Percentiles rank a stretch among this genome's conserved stretches.
phyloP scores from a whole-genome alignment of 2,888 invertebrate species.

The Malthinus flaveolus region DNA sequence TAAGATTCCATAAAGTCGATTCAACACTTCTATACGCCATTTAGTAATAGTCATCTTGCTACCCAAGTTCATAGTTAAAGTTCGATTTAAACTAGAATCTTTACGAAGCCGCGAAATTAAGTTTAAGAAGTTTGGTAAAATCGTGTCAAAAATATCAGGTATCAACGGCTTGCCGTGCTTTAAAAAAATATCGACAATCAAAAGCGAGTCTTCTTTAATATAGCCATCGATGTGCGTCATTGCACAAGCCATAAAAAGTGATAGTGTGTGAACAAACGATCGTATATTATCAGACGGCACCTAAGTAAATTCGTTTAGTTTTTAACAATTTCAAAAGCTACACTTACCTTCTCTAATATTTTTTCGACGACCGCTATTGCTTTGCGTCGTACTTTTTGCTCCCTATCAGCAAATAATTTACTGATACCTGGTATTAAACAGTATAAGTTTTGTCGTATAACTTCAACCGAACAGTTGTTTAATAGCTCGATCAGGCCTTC shows the following conservation, averaged over 20 bases:
- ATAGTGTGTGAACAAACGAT: conserved; percentile 77
- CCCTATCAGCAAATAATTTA: conserved; percentile 72
- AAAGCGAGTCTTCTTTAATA: conserved; percentile 82
- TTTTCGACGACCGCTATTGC: conserved; percentile 61
- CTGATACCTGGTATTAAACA: conserved; percentile 70
- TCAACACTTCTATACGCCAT: conserved; percentile 78
- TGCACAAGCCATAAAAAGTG: conserved; percentile 81
- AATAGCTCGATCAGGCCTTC: conserved; percentile 65
- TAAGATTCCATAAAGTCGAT: conserved; percentile 69
- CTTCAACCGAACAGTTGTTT: conserved; percentile 51
- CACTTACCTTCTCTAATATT: conserved; percentile 49
- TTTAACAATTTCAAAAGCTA: conserved; percentile 24
- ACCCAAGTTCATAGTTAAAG: conserved; percentile 69
- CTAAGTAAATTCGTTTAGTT: conserved; percentile 39
- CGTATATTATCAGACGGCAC: conserved; percentile 58
- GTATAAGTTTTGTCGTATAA: conserved; percentile 64
- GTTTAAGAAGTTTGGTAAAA: conserved; percentile 79
- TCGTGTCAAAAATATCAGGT: conserved; percentile 67
- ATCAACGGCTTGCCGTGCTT: conserved; percentile 68
- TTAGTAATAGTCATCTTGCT: conserved; percentile 74
- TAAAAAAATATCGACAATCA: conserved; percentile 77
- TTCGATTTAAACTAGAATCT: conserved; percentile 68
- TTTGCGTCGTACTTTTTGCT: conserved; percentile 63
- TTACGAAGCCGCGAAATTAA: conserved; percentile 77
- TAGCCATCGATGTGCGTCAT: conserved; percentile 85